Conservation (phyloP, 2,113 vertebrate genomes). For the Macaca nemestrina region DNA sequence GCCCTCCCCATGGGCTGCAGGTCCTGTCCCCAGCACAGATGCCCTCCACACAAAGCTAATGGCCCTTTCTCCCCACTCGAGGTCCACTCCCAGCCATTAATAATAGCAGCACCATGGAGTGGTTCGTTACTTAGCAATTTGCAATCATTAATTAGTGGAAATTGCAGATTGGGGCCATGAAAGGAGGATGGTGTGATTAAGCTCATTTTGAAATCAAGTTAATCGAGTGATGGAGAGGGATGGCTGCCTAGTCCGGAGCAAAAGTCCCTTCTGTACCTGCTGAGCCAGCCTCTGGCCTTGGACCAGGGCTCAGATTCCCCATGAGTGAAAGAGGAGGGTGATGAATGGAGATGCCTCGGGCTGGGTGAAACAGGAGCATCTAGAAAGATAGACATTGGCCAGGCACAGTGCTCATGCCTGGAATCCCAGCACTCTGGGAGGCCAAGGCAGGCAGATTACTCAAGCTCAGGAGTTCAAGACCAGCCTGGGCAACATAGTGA, state of each 20-base stretch:
- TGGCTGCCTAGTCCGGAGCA: not conserved
- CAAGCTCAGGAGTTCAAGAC: too few species aligned
- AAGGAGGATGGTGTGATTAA: constrained; percentile 64
- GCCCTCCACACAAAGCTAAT: constrained; percentile 14
- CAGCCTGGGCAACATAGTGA: too few species aligned
- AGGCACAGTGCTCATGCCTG: too few species aligned
- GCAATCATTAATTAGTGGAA: constrained; percentile 71
- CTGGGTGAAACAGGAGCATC: not conserved
- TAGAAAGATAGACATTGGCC: not conserved
- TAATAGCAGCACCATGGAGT: constrained; percentile 53
- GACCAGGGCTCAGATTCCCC: not conserved
- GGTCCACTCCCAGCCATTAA: constrained; percentile 57
- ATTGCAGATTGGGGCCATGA: constrained; percentile 59
- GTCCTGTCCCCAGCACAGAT: not conserved
- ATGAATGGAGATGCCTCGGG: not conserved
- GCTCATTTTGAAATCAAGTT: constrained; percentile 59
- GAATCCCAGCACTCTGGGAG: too few species aligned
- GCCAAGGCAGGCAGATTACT: too few species aligned
- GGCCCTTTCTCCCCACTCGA: not conserved
- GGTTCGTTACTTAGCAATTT: constrained; percentile 65
- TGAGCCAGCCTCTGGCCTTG: not conserved
- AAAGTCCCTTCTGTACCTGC: not conserved
- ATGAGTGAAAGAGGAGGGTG: not conserved
- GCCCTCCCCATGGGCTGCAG: not conserved
- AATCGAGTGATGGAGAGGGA: constrained; percentile 43